Evolutionary conservation across 2,888 invertebrate genomes (phyloP).

Genomic region (Phytoseiulus persimilis): DNA sequence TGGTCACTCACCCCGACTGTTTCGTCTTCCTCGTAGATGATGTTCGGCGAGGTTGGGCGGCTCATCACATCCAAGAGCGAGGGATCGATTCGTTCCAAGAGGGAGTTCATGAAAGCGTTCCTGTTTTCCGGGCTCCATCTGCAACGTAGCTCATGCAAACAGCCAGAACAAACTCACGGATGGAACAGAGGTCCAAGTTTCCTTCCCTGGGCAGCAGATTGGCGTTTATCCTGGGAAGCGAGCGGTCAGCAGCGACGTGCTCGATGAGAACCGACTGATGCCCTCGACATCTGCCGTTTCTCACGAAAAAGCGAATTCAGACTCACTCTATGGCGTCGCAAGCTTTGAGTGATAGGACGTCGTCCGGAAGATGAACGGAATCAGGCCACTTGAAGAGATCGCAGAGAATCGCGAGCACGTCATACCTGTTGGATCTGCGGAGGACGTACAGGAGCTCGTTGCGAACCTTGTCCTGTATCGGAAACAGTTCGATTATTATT

Average conservation of each 20-base stretch:
- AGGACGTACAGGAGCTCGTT: neutral
- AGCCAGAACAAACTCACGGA: too few species aligned
- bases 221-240: too few species aligned
- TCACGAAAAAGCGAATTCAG: too few species aligned
- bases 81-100: constrained; percentile 16
- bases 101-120: neutral
- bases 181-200: too few species aligned
- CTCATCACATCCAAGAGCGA: neutral
- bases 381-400: constrained; percentile 17
- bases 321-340: constrained; percentile 17
- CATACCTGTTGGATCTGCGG: neutral
- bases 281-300: too few species aligned
- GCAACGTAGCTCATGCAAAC: neutral
- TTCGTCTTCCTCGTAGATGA: neutral
- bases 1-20: neutral
- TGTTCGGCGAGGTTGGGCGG: neutral
- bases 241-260: too few species aligned
- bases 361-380: neutral
- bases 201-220: too few species aligned
- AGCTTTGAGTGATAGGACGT: neutral
- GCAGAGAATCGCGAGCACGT: constrained; percentile 11
- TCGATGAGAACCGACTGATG: too few species aligned
- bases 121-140: constrained; percentile 27
- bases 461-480: neutral
- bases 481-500: neutral